Base-by-base conservation (phyloP, 2,888 invertebrate species). In the Cyclophora albipunctata region DNA sequence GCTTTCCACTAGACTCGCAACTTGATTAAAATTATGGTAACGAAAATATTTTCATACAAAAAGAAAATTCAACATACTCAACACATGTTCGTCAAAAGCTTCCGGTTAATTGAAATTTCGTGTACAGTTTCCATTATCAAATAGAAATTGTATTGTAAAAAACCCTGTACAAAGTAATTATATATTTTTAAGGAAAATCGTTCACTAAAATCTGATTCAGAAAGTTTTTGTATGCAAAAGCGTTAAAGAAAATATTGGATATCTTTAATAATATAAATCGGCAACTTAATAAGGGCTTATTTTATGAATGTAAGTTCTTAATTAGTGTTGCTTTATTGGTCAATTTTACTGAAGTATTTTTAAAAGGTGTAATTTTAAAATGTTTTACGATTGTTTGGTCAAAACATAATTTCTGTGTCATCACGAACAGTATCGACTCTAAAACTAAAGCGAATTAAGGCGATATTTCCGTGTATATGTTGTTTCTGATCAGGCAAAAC, bases 21-120 rank as follows among this genome's bases (percentile, higher is more conserved):
- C 47, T 41, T 47, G 47, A 50, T 50, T 48, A 51, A 48, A 49
- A 49, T 47, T 43, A 43, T 34, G 40, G 35, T 42, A 37, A 43
- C 20, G 33, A 47, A 49, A 52, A 45, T 45, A 40, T 41, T 37
- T 37, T 5, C 37, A 37, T 42, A 43, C 42, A 45, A 47, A 42
- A 34, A 35, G 48, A 45, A 20, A 20, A 52, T 47, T 48, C 46
- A 49, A 45, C 52, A 49, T 52, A 46, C 20, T 43, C 43, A 35
- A 42, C 59, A 59, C 57, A 54, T 57, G 59, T 55, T 58, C 53
- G 45, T 45, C 4, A 37, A 37, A 43, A 43, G 41, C 42, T 41
- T 46, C 49, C 45, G 45, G 52, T 49, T 52, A 53, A 59, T 59
- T 59, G 54, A 52, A 55, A 57, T 59, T 51, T 48, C 51, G 49